Evolutionary conservation across 2,113 vertebrate genomes (phyloP), one percentile per base, ranked within the genome.

Genomic region (Petromus typicus): DNA sequence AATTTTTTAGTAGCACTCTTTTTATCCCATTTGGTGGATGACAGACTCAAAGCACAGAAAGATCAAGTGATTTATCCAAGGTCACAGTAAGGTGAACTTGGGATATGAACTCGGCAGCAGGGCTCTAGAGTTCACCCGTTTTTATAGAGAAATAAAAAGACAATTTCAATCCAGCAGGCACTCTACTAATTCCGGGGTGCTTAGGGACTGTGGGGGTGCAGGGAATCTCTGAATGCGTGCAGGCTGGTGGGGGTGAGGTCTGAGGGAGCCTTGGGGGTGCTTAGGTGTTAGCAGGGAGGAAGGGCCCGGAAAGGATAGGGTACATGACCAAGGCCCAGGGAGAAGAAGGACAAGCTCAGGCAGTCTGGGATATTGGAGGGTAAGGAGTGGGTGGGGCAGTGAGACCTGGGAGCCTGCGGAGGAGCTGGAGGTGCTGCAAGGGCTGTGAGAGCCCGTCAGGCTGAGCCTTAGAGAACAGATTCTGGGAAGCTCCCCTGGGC

Each of bases 21-120:
- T 76, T 75, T 32, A 71, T 48, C 34, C 88, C 84, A 75, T 79
- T 87, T 91, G 89, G 85, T 37, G 20, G 80, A 34, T 80, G 45
- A 93, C 80, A 83, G 93, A 87, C 22, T 16, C 1, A 13, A 95
- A 37, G 32, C 18, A 10, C 5, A 86, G n/a, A 86, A 80, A 91
- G 43, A 79, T 45, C 14, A 64, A 71, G 12, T 27, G 56, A 63
- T 27, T 37, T 86, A 30, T 45, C 82, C 61, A 34, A 2, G 23
- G 40, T 30, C 10, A 2, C 5, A 7, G 12, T 16, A n/a, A 30
- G 4, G 64, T 30, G 73, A 86, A 75, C 57, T 45, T n/a, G 3
- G 56, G 23, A 11, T 22, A 37, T 64, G 7, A 34, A 67, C 69
- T 37, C 12, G 37, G 43, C 34, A 75, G 17, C 51, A 48, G 10